phyloP scores from a whole-genome alignment of 1,140 invertebrate species.

The Drosophila watanabei region DNA sequence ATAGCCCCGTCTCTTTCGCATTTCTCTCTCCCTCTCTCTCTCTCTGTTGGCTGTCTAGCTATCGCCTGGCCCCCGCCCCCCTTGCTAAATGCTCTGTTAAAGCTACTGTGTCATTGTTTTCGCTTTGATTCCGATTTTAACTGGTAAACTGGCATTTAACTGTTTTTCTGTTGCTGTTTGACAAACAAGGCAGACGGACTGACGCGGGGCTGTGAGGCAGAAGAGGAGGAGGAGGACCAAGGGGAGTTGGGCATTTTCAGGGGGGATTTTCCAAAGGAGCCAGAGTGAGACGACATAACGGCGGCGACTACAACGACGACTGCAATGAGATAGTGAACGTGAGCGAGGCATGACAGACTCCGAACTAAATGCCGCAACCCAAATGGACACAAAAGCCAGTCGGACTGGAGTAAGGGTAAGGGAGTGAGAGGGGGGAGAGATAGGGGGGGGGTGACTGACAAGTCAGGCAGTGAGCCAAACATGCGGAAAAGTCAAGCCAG shows the following conservation, averaged over 20 bases:
- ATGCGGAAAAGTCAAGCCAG: conserved; percentile 68
- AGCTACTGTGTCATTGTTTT: conserved; percentile 83
- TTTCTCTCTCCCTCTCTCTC: conserved; percentile 3
- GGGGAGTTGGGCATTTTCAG: neutral
- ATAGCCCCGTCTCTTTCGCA: conserved; percentile 15
- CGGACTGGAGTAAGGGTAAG: neutral
- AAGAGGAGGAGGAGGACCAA: neutral
- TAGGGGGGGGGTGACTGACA: conserved; percentile 7
- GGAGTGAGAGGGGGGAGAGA: neutral
- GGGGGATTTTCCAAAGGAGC: conserved; percentile 1
- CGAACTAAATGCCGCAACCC: conserved; percentile 51
- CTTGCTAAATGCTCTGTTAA: conserved; percentile 51
- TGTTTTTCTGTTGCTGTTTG: conserved; percentile 84
- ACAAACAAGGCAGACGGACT: conserved; percentile 80
- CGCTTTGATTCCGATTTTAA: conserved; percentile 84
- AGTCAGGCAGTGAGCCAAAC: conserved; percentile 60
- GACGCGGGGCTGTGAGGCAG: conserved; percentile 19
- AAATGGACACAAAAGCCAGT: conserved; percentile 48
- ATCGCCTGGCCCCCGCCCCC: conserved; percentile 17
- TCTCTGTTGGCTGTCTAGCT: conserved; percentile 1
- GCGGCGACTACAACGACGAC: conserved; percentile 39
- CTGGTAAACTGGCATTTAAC: conserved; percentile 84
- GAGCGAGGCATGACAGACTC: conserved; percentile 60
- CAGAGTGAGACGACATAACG: conserved; percentile 29
- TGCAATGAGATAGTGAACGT: conserved; percentile 61